These are phyloP conservation scores for Pterocles orientalis DNA, from an alignment of 2,113 vertebrate species.

Conservation along the genomic window DNA sequence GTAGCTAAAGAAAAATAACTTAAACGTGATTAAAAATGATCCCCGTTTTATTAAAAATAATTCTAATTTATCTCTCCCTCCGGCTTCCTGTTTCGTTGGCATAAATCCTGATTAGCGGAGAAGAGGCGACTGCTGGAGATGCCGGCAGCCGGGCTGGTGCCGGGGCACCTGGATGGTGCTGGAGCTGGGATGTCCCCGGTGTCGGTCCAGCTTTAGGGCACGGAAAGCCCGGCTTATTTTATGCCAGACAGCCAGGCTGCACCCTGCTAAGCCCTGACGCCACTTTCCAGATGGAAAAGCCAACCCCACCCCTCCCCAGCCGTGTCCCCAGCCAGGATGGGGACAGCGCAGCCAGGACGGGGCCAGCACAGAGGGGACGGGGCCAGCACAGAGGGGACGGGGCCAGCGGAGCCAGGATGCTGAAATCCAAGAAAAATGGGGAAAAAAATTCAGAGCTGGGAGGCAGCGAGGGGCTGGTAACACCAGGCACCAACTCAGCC, in stretches of 20 bases:
- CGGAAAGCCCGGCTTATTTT: accelerated
- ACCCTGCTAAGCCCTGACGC: not conserved
- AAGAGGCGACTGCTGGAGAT: not conserved
- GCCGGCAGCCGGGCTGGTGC: accelerated
- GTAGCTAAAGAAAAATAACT: slow-evolving; percentile 49
- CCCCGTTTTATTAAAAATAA: slow-evolving; percentile 66
- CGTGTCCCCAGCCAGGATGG: not conserved
- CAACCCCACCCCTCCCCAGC: not conserved
- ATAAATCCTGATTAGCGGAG: not conserved
- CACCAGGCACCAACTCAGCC: not conserved
- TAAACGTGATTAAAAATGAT: slow-evolving; percentile 64
- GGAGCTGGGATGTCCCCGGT: not conserved
- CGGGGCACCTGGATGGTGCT: not conserved
- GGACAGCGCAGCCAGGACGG: not conserved
- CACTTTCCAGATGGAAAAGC: not conserved
- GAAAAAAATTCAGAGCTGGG: accelerated
- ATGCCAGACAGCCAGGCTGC: accelerated
- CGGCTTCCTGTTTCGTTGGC: not conserved
- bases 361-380: not conserved
- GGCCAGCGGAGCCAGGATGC: not conserved
- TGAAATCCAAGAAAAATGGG: not conserved
- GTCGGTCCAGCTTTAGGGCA: accelerated
- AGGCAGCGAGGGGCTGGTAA: not conserved
- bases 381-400: not conserved
- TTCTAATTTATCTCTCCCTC: slow-evolving; percentile 60